These are phyloP conservation scores for Geotrupes spiniger DNA, from an alignment of 2,888 invertebrate species.

Conservation along the genomic window DNA sequence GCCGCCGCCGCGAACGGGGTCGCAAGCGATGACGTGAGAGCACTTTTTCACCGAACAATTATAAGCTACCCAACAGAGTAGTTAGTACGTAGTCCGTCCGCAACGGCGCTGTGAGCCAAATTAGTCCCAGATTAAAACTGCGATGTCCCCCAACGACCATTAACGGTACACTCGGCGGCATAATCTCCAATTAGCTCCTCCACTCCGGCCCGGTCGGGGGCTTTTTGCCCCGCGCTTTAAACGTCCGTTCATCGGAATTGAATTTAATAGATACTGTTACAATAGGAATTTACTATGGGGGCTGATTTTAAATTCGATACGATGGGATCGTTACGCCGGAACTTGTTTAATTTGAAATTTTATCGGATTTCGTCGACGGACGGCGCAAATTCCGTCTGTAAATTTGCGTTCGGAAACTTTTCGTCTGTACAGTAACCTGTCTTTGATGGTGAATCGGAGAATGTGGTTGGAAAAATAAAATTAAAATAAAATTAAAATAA, in stretches of 20 bases:
- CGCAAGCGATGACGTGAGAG: conserved; percentile 10
- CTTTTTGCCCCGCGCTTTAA: conserved; percentile 14
- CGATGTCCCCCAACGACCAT: conserved; percentile 49
- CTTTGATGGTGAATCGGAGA: no score
- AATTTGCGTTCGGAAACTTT: no score
- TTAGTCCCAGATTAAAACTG: conserved; percentile 51
- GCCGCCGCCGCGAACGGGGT: no score
- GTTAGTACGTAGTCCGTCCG: conserved; percentile 40
- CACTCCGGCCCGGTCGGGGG: conserved; percentile 13
- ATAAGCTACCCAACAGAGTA: conserved; percentile 32
- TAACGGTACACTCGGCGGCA: conserved; percentile 44
- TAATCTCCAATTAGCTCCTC: conserved; percentile 42
- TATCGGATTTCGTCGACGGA: no score
- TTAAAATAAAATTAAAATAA: no score
- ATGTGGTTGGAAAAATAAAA: no score
- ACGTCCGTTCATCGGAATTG: conserved; percentile 14
- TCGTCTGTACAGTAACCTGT: no score
- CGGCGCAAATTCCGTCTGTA: no score
- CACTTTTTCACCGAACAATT: conserved; percentile 21
- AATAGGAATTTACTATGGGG: conserved; percentile 16
- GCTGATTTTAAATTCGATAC: conserved; percentile 18
- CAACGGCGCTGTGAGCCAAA: conserved; percentile 46
- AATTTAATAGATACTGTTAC: conserved; percentile 23
- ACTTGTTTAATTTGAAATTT: conserved; percentile 5
- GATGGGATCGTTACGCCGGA: conserved; percentile 13